Conservation (phyloP, 2,888 invertebrate genomes). For the Oscheius sp. region DNA sequence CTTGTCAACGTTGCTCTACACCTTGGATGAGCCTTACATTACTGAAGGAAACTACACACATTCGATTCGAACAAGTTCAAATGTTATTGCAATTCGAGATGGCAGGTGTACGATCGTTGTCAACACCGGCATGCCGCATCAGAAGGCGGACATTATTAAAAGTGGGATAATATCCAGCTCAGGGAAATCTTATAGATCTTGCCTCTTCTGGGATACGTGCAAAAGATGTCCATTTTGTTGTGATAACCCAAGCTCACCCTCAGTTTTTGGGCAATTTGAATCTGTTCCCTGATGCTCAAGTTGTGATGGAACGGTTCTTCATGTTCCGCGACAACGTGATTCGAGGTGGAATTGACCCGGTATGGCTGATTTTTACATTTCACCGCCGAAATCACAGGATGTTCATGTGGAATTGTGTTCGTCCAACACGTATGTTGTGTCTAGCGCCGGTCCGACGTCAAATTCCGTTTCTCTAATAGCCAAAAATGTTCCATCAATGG, state of each 20-base stretch:
- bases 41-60: conserved; percentile 46
- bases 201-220: conserved; percentile 43
- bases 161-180: conserved; percentile 30
- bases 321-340: conserved; percentile 32
- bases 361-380: conserved; percentile 7
- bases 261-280: conserved; percentile 60
- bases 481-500: conserved; percentile 53
- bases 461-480: conserved; percentile 54
- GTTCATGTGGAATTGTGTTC: conserved; percentile 51
- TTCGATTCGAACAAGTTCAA: conserved; percentile 44
- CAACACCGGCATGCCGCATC: conserved; percentile 53
- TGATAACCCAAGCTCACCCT: conserved; percentile 49
- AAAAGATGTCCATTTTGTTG: conserved; percentile 49
- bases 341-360: conserved; percentile 36
- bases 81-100: conserved; percentile 51
- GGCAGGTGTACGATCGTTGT: conserved; percentile 51
- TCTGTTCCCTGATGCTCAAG: conserved; percentile 52
- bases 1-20: conserved; percentile 11
- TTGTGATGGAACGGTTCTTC: conserved; percentile 45
- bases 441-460: conserved; percentile 52
- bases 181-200: conserved; percentile 37
- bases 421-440: conserved; percentile 45
- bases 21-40: conserved; percentile 24
- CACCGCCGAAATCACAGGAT: conserved; percentile 17
- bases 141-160: conserved; percentile 49